phyloP scores from a whole-genome alignment of 2,888 invertebrate genomes.

The Scelioninae gen. 1 region DNA sequence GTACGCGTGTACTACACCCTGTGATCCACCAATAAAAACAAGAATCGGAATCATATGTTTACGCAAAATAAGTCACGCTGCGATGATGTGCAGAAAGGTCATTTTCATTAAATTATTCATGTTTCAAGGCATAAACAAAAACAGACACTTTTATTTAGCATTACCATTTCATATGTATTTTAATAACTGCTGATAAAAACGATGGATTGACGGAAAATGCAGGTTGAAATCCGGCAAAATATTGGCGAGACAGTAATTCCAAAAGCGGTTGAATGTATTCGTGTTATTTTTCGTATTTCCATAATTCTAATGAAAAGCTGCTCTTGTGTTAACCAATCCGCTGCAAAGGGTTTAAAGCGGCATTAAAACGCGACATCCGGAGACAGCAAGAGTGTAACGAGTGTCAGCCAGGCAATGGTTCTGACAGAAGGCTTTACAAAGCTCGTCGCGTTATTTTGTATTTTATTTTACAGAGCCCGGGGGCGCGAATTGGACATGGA shows the following conservation, averaged over 20 bases:
- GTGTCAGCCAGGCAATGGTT: constrained; percentile 77
- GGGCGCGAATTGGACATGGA: constrained; percentile 81
- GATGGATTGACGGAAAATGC: too few relatives aligned
- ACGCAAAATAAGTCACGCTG: too few relatives aligned
- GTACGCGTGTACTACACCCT: too few relatives aligned
- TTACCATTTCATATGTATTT: too few relatives aligned
- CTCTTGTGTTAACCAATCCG: constrained; percentile 66
- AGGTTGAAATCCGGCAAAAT: not conserved
- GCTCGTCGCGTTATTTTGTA: constrained; percentile 80
- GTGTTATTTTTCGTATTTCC: constrained; percentile 57
- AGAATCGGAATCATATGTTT: too few relatives aligned
- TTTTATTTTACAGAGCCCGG: constrained; percentile 79
- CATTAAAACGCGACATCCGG: constrained; percentile 69
- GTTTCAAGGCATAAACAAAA: too few relatives aligned
- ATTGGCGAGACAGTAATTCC: constrained; percentile 8
- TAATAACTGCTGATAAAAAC: too few relatives aligned
- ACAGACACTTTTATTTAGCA: too few relatives aligned
- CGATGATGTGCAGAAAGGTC: too few relatives aligned
- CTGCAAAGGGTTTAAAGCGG: constrained; percentile 67
- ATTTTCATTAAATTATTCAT: too few relatives aligned
- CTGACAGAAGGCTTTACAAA: constrained; percentile 82
- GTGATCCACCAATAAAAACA: too few relatives aligned
- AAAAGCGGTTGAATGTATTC: constrained; percentile 35
- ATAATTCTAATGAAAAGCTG: constrained; percentile 65
- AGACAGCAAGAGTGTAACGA: constrained; percentile 70